Base-by-base conservation (phyloP, 2,113 vertebrate species). In the Hemibagrus wyckioides region DNA sequence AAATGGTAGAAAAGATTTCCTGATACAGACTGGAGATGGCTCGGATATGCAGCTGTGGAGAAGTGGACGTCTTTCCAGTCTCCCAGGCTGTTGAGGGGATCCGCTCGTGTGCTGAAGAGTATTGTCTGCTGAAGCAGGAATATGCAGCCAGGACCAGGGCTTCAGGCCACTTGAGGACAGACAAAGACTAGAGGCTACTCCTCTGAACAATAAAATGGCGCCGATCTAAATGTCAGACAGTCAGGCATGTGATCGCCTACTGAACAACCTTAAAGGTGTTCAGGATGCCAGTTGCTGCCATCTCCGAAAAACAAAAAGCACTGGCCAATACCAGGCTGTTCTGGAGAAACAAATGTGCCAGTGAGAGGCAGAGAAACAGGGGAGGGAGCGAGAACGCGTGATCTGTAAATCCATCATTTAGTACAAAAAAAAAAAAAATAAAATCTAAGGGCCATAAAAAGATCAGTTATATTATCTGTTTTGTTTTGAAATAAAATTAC, bases 361-460 rank as follows among this genome's bases (percentile, higher is more conserved):
- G 84, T 7, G 82, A 89, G 89, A 85, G 82, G 89, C 86, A 87
- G 90, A 44, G 88, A 93, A 30, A 87, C 81, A 83, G 82, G 88
- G 63, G 89, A 84, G 86, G 85, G 90, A 82, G 89, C 86, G 86
- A 79, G 85, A 80, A 90, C 89, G 76, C 33, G 39, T 77, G 76
- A 76, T 90, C 73, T 67, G 90, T 89, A 85, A 86, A 86, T 92
- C 92, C 89, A 93, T 93, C 92, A 92, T 80, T 92, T 90, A 89
- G 90, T 90, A 94, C 91, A 95, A 94, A 93, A 90, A 92, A 91
- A 90, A 91, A n/a, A n/a, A n/a, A n/a, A n/a, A n/a, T n/a, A n/a
- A n/a, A n/a, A n/a, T 88, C 86, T 67, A 83, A 10, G 25, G 13
- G 41, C 41, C 25, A n/a, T 48, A 50, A 15, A 75, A 50, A 76